Evolutionary conservation across 2,888 invertebrate species (phyloP).

Genomic region (Nemotelus pantherinus): DNA sequence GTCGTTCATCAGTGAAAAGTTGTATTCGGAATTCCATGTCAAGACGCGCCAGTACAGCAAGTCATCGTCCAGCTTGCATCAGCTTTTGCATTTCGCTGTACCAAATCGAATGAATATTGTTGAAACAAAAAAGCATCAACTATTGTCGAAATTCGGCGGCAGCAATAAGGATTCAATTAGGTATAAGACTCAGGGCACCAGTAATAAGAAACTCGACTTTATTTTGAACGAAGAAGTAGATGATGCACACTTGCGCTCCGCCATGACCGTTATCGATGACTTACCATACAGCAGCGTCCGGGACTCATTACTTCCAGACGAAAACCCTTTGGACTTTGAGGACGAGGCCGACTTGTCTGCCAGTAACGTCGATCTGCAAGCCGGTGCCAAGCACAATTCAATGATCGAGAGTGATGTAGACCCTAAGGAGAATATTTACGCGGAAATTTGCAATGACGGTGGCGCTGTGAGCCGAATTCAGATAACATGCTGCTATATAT

Average conservation of each 20-base stretch:
- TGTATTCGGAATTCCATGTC: conserved; percentile 77
- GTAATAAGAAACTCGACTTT: conserved; percentile 29
- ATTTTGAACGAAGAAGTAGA: conserved; percentile 25
- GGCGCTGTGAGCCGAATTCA: conserved; percentile 62
- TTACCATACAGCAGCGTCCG: conserved; percentile 77
- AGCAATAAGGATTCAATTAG: conserved; percentile 7
- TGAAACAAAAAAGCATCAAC: conserved; percentile 64
- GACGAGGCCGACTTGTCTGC: conserved; percentile 55
- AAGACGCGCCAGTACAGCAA: conserved; percentile 75
- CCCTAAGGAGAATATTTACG: conserved; percentile 74
- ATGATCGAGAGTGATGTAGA: conserved; percentile 54
- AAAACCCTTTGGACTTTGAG: conserved; percentile 47
- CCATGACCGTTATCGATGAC: conserved; percentile 67
- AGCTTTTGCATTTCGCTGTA: conserved; percentile 62
- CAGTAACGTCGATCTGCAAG: conserved; percentile 50
- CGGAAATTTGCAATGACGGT: conserved; percentile 70
- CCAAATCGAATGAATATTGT: conserved; percentile 68
- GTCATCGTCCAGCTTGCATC: conserved; percentile 70
- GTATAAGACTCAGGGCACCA: neutral
- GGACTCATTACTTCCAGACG: conserved; percentile 68
- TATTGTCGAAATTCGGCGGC: conserved; percentile 10
- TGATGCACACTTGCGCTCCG: neutral
- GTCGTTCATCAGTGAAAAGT: conserved; percentile 74
- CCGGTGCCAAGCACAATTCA: conserved; percentile 44
- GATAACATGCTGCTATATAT: conserved; percentile 60